Percentiles rank a stretch among this genome's conserved stretches.
These are phyloP conservation scores for Porites rus DNA, from an alignment of 92 coral and sea anemone genomes.

Conservation along the genomic window DNA sequence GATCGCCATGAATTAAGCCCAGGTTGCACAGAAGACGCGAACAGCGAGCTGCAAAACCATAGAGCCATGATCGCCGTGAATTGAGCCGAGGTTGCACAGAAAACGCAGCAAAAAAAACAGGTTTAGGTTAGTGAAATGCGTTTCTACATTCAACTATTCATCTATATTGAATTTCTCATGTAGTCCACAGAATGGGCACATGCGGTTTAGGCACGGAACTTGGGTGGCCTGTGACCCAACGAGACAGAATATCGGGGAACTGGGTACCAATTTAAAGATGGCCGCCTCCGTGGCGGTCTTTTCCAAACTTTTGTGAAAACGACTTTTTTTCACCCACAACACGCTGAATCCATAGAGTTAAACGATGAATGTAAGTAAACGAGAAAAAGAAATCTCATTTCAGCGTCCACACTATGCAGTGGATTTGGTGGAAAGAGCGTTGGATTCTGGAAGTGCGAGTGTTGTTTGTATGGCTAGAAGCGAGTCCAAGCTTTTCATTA, in stretches of 20 bases:
- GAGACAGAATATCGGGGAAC: background rate
- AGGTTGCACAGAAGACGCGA: no score
- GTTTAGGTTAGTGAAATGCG: no score
- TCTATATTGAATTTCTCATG: no score
- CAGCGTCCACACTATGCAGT: slow-evolving; percentile 62
- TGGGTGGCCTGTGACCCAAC: background rate
- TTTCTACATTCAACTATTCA: no score
- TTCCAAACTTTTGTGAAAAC: background rate
- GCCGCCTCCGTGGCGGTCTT: background rate
- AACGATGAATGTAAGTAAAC: slow-evolving; percentile 10
- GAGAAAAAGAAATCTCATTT: slow-evolving; percentile 62
- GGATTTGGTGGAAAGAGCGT: slow-evolving; percentile 66
- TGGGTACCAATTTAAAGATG: slow-evolving; percentile 32
- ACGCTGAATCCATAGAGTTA: no score
- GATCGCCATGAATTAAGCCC: no score
- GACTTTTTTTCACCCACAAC: background rate
- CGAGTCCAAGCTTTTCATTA: slow-evolving; percentile 59
- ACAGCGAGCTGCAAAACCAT: no score
- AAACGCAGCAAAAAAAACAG: no score
- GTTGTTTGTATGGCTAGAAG: slow-evolving; percentile 70
- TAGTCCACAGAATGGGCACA: no score
- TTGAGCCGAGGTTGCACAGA: no score
- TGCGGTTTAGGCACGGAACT: no score
- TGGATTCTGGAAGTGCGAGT: slow-evolving; percentile 43
- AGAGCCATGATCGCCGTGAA: no score